These are phyloP conservation scores for Amphiprion percula DNA, from an alignment of 2,113 vertebrate genomes.

Conservation along the genomic window DNA sequence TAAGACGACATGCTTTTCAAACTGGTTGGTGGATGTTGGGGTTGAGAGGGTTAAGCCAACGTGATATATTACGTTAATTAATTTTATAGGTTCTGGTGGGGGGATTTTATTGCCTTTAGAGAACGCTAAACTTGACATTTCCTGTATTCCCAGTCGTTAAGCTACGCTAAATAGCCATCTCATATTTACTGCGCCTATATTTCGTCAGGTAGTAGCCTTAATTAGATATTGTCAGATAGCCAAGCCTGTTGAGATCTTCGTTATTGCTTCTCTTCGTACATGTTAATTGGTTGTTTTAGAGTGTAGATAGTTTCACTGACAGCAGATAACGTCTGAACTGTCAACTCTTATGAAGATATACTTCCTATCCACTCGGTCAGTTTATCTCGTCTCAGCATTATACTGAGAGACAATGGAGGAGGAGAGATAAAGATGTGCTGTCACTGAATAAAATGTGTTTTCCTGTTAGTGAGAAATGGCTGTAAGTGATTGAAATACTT, in stretches of 20 bases:
- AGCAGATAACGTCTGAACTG: constrained; percentile 24
- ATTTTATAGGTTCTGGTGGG: not conserved
- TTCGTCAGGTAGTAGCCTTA: not conserved
- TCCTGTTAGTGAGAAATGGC: constrained; percentile 35
- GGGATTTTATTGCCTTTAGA: not conserved
- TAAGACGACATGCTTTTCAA: no score
- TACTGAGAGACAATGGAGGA: constrained; percentile 44
- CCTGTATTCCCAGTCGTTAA: not conserved
- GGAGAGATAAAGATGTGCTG: constrained; percentile 57
- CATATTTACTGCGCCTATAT: not conserved
- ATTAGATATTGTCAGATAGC: not conserved
- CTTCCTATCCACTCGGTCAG: constrained; percentile 22
- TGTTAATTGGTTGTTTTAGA: constrained; percentile 41
- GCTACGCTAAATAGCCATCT: not conserved
- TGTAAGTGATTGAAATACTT: constrained; percentile 48
- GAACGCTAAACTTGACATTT: not conserved
- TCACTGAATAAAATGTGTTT: constrained; percentile 51
- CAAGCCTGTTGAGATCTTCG: constrained; percentile 1
- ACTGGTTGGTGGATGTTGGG: no score
- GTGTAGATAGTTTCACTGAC: constrained; percentile 19
- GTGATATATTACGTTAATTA: not conserved
- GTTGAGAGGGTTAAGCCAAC: not conserved
- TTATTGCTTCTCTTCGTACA: constrained; percentile 3
- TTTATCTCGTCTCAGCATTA: constrained; percentile 49
- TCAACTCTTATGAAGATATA: constrained; percentile 32